phyloP scores from a whole-genome alignment of 2,797 vertebrate species.

The Sebastes itinus region DNA sequence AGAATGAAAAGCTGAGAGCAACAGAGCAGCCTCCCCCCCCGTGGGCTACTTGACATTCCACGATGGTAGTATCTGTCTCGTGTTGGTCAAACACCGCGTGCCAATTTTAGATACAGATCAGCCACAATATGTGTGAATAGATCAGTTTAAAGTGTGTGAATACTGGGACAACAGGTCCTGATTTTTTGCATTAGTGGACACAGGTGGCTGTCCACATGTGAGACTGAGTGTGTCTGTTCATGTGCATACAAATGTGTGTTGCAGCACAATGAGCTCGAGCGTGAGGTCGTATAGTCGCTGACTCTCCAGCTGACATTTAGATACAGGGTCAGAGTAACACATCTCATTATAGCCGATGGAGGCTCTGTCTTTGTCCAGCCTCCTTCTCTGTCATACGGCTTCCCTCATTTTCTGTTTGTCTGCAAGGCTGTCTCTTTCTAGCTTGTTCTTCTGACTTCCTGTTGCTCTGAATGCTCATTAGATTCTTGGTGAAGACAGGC shows the following conservation, averaged over 20 bases:
- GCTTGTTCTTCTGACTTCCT: neutral
- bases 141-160: neutral
- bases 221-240: neutral
- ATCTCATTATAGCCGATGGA: conserved; percentile 22
- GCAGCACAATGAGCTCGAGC: conserved; percentile 7
- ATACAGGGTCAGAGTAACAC: neutral
- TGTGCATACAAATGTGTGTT: conserved; percentile 6
- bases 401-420: neutral
- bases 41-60: conserved; percentile 48
- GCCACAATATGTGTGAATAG: neutral
- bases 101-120: neutral
- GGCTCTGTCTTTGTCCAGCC: neutral
- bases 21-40: neutral
- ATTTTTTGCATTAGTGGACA: neutral
- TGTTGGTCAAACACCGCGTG: neutral
- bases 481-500: conserved; percentile 14
- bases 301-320: neutral
- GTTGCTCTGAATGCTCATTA: conserved; percentile 44
- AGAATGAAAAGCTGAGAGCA: conserved; percentile 19
- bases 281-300: neutral
- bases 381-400: neutral
- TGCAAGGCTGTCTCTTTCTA: neutral
- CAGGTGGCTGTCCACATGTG: neutral
- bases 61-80: conserved; percentile 28
- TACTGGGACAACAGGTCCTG: neutral